phyloP scores from a whole-genome alignment of 2,888 invertebrate species.

The Drosophila mimetica region DNA sequence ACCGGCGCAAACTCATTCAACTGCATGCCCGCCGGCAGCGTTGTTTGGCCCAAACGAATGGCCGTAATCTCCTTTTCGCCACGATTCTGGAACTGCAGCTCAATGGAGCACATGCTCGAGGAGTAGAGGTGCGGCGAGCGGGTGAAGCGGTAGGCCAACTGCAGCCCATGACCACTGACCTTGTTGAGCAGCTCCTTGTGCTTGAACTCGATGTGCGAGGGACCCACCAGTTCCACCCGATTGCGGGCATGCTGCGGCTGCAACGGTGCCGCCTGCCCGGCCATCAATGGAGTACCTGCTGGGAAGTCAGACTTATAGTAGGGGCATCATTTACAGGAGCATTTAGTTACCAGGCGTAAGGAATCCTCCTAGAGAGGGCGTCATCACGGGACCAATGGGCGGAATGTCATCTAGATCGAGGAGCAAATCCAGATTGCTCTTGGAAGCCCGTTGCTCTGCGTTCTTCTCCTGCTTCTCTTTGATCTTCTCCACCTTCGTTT shows the following conservation, averaged over 20 bases:
- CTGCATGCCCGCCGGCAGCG: constrained; percentile 88
- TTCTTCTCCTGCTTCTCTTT: constrained; percentile 24
- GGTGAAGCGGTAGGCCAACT: constrained; percentile 88
- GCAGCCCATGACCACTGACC: constrained; percentile 89
- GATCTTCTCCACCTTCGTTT: constrained; percentile 1
- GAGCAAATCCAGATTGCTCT: constrained; percentile 92
- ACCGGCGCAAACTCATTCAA: constrained; percentile 91
- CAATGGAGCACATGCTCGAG: constrained; percentile 91
- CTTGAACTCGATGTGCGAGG: constrained; percentile 87
- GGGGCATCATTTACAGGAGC: neutral
- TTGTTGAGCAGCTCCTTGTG: constrained; percentile 89
- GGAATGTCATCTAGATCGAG: constrained; percentile 92
- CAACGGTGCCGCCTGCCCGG: constrained; percentile 49
- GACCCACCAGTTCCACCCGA: constrained; percentile 87
- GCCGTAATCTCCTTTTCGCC: constrained; percentile 84
- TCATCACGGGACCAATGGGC: constrained; percentile 88
- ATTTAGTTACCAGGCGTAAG: constrained; percentile 86
- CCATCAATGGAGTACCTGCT: constrained; percentile 73
- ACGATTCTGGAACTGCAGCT: constrained; percentile 91
- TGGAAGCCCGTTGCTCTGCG: constrained; percentile 65
- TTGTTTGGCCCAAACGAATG: constrained; percentile 86
- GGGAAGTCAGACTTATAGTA: neutral
- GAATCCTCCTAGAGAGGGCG: constrained; percentile 92
- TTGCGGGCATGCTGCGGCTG: constrained; percentile 71
- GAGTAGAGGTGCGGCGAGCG: constrained; percentile 93